Conservation (phyloP, 2,113 vertebrate species). For the Saccopteryx bilineata region DNA sequence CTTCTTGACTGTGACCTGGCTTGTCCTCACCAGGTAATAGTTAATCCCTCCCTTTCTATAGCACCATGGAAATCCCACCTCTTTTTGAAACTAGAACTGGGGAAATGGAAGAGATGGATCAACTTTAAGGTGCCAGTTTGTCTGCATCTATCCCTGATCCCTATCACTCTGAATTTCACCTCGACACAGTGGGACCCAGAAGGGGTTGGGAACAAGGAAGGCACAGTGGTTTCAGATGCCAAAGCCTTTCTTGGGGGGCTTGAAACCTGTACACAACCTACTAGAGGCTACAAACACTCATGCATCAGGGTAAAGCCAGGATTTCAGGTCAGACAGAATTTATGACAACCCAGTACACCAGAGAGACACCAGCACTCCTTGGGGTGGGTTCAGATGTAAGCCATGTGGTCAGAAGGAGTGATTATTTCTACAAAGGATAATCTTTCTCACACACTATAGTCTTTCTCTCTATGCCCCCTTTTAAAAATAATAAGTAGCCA, state of each 20-base stretch:
- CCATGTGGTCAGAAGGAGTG: constrained; percentile 55
- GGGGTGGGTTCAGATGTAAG: constrained; percentile 24
- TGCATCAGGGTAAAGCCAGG: not conserved
- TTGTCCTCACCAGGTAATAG: not conserved
- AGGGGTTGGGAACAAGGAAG: not conserved
- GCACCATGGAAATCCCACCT: not conserved
- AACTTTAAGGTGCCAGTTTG: not conserved
- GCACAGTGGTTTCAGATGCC: not conserved
- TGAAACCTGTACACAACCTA: not conserved
- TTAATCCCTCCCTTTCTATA: not conserved
- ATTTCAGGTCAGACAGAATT: constrained; percentile 48
- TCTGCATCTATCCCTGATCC: not conserved
- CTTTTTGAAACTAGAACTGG: constrained; percentile 18
- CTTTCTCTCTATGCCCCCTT: constrained; percentile 45
- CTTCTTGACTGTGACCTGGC: not conserved
- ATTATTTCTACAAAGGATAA: constrained; percentile 51
- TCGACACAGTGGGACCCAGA: not conserved
- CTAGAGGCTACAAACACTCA: not conserved
- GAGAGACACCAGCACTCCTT: not conserved
- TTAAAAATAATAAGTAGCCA: constrained; percentile 70
- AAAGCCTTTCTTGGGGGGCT: not conserved
- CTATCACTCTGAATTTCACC: not conserved
- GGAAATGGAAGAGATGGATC: not conserved
- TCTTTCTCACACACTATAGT: constrained; percentile 48
- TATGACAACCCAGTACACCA: not conserved